Conservation (phyloP, 2,888 invertebrate species). For the Leucozona laternaria region DNA sequence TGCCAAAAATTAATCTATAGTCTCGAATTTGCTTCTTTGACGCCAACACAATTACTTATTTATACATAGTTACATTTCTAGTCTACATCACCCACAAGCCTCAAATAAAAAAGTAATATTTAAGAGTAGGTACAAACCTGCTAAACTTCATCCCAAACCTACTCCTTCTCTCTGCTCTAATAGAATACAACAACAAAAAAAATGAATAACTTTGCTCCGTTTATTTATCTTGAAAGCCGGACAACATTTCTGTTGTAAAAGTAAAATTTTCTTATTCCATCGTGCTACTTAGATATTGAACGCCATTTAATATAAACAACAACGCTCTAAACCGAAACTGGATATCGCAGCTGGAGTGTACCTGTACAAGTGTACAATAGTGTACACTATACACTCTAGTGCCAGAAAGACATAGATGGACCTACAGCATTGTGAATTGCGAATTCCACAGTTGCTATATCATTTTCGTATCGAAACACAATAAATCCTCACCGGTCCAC, state of each 20-base stretch:
- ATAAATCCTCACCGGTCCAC: conserved; percentile 71
- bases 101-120: neutral
- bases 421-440: conserved; percentile 73
- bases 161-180: neutral
- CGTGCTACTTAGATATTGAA: conserved; percentile 19
- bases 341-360: conserved; percentile 35
- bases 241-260: conserved; percentile 69
- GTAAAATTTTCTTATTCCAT: conserved; percentile 70
- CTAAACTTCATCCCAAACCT: neutral
- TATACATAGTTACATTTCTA: conserved; percentile 1
- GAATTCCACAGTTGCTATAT: conserved; percentile 66
- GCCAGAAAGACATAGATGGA: conserved; percentile 69
- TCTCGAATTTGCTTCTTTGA: conserved; percentile 4
- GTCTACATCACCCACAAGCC: conserved; percentile 37
- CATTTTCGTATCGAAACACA: conserved; percentile 70
- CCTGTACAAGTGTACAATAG: conserved; percentile 27
- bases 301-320: conserved; percentile 55
- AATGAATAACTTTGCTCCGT: conserved; percentile 9
- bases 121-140: neutral
- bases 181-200: neutral
- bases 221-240: conserved; percentile 44
- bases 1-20: neutral
- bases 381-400: conserved; percentile 22
- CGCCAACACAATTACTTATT: conserved; percentile 5
- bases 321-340: conserved; percentile 49